Conservation (phyloP, 2,113 vertebrate genomes). For the Thomomys bottae region DNA sequence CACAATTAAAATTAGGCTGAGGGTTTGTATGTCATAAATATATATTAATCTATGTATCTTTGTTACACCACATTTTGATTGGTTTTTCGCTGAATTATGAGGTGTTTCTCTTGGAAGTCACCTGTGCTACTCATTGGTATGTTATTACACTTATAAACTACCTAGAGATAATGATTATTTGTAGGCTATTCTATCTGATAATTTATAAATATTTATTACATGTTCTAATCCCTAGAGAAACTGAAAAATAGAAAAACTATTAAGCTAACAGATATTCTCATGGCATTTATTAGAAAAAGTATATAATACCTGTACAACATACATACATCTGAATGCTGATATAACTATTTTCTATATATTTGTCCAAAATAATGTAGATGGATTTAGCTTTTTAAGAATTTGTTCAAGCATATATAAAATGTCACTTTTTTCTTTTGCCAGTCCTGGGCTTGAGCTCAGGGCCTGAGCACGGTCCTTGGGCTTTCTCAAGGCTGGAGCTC, state of each 20-base stretch:
- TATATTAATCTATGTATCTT: too few species aligned
- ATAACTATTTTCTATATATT: not conserved
- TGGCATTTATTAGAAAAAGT: not conserved
- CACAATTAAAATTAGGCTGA: too few species aligned
- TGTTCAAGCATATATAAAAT: not conserved
- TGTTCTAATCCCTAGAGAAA: not conserved
- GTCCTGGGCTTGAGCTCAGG: too few species aligned
- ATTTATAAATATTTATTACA: slow-evolving; percentile 42
- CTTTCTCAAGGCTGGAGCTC: too few species aligned
- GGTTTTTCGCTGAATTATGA: not conserved
- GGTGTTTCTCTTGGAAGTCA: not conserved
- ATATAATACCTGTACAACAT: not conserved
- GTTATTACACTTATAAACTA: slow-evolving; percentile 30
- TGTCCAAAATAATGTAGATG: not conserved
- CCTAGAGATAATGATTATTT: not conserved
- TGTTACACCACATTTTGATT: not conserved
- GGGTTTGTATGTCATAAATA: too few species aligned
- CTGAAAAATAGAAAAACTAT: not conserved
- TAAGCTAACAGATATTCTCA: not conserved
- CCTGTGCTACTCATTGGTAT: not conserved
- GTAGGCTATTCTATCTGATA: not conserved
- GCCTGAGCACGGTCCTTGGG: too few species aligned
- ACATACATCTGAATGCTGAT: not conserved
- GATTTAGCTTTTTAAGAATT: not conserved
- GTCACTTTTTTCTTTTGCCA: too few species aligned